Evolutionary conservation across 1,140 invertebrate genomes (phyloP), one percentile per base, ranked within the genome.

Genomic region (Aphidius ervi): DNA sequence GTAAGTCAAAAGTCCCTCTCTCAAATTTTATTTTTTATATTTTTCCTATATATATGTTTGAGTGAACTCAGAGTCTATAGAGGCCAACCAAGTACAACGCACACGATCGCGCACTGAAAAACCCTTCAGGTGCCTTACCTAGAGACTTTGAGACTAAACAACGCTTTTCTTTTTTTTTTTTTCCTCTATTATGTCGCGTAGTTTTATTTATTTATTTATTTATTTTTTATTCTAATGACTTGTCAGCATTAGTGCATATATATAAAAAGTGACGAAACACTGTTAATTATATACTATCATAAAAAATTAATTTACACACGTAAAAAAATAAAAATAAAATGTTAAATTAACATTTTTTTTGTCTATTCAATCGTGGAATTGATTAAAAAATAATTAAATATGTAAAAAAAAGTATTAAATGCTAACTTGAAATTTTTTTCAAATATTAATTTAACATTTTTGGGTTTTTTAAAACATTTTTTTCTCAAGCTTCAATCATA

Each of bases 101-200:
- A 62, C 54, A 62, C 54, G 60, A 62, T 62, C 49, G 48, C 54
- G 48, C 16, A 56, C 40, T 62, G 49, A 57, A 57, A 62, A 62
- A 62, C 60, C 47, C 60, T 62, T 45, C 46, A 62, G 60, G 56
- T 47, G 37, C 46, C 55, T 48, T 48, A 56, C 46, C 56, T 49
- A 43, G 23, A 57, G 50, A 46, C 54, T 39, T 39, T 31, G 23
- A 31, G 23, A 31, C 49, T 39, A 9, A 39, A 39, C 49, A 39
- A 31, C 23, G 31, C 49, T 39, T 9, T n/a, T 5, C 16, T 10
- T 10, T 39, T n/a, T 9, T 39, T 52, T 56, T 43, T 45, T 41
- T 37, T 56, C 52, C n/a, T 41, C n/a, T 54, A 54, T 54, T 54
- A 54, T 54, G 46, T 41, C 16, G 42, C 53, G 48, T 58, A 4